These are phyloP conservation scores for Leucoraja erinaceus DNA, from an alignment of 2,113 vertebrate genomes.

Conservation along the genomic window DNA sequence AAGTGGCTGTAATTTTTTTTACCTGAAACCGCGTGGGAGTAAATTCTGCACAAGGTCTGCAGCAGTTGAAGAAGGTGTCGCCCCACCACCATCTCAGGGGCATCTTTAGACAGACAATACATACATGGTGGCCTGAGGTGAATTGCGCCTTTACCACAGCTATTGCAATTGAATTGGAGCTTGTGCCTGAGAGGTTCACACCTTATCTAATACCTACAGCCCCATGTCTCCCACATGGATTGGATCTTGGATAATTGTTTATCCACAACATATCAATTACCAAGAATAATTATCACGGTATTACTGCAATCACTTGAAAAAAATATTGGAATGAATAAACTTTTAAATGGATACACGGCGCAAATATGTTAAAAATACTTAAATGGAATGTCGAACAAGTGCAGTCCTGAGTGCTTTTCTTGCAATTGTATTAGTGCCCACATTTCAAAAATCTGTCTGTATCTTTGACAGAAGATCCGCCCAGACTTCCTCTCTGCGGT, in stretches of 20 bases:
- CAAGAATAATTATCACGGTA: not conserved
- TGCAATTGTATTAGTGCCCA: not conserved
- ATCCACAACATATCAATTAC: not conserved
- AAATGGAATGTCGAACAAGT: not conserved
- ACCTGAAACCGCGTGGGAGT: too few species aligned
- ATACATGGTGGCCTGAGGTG: not conserved
- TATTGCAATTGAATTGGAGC: not conserved
- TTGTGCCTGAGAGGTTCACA: not conserved
- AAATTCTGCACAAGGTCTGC: too few species aligned
- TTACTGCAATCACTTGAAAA: not conserved
- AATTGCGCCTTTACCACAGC: not conserved
- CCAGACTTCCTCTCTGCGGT: slow-evolving; percentile 21
- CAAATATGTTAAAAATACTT: not conserved
- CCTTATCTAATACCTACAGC: not conserved
- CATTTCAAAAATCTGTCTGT: slow-evolving; percentile 8
- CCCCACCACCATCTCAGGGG: too few species aligned
- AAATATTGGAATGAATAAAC: not conserved
- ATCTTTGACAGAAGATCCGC: not conserved
- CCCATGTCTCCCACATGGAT: not conserved
- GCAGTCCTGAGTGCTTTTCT: not conserved
- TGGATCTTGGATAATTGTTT: not conserved
- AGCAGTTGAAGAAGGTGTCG: too few species aligned
- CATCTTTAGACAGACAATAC: too few species aligned
- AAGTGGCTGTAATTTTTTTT: too few species aligned
- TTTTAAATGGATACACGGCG: not conserved